A percentile compares a stretch with the other conserved stretches of the same genome.
Evolutionary conservation across 2,797 vertebrate genomes (phyloP).

Genomic region (Sarcophilus harrisii): DNA sequence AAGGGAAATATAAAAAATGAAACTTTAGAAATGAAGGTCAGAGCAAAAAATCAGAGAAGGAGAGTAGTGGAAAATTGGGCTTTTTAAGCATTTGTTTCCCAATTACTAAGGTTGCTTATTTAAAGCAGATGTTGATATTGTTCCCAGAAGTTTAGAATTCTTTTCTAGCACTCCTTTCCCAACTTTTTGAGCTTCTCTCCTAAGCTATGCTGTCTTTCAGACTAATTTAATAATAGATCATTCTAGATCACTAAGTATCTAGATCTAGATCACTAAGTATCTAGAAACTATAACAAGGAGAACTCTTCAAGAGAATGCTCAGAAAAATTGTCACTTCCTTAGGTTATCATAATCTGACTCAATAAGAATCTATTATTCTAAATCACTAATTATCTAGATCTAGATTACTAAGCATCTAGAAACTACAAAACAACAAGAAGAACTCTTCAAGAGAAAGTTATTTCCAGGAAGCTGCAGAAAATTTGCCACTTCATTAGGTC

Average conservation of each 20-base stretch:
- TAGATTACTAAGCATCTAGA: too few species aligned
- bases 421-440: too few species aligned
- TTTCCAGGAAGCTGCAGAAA: too few species aligned
- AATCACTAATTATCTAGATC: too few species aligned
- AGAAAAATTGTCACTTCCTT: not conserved
- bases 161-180: not conserved
- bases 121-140: conserved; percentile 13
- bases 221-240: not conserved
- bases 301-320: not conserved
- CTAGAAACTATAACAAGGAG: not conserved
- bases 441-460: too few species aligned
- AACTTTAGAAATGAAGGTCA: conserved; percentile 61
- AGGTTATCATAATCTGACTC: not conserved
- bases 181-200: not conserved
- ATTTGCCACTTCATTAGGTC: too few species aligned
- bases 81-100: conserved; percentile 32
- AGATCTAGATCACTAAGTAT: not conserved
- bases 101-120: conserved; percentile 37
- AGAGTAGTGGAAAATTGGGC: not conserved
- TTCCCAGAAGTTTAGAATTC: not conserved
- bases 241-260: conserved; percentile 9
- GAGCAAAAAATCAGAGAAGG: not conserved
- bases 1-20: conserved; percentile 57
- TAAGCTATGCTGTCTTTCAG: not conserved
- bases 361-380: too few species aligned